These are phyloP conservation scores for Drosophila dives DNA, from an alignment of 2,888 invertebrate species.

Conservation along the genomic window DNA sequence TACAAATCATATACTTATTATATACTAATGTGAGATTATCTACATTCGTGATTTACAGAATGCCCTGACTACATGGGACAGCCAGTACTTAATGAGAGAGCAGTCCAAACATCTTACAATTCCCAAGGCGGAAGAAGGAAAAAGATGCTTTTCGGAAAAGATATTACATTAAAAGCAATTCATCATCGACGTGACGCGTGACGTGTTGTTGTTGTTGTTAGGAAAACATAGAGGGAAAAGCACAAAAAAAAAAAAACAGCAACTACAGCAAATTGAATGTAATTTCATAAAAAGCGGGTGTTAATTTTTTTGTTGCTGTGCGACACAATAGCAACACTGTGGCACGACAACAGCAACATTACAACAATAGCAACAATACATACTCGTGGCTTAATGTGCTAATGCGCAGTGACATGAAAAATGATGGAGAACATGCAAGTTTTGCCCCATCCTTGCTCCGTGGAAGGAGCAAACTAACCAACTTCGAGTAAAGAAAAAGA, in stretches of 20 bases:
- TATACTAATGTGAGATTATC: slow-evolving; percentile 20
- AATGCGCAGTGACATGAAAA: slow-evolving; percentile 78
- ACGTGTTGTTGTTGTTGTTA: slow-evolving; percentile 31
- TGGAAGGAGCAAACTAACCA: slow-evolving; percentile 52
- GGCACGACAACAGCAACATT: slow-evolving; percentile 24
- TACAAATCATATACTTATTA: slow-evolving; percentile 8
- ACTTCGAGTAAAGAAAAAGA: slow-evolving; percentile 54
- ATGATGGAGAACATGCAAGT: slow-evolving; percentile 76
- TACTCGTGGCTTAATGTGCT: slow-evolving; percentile 74
- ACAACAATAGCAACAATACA: slow-evolving; percentile 46
- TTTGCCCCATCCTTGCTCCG: slow-evolving; percentile 44
- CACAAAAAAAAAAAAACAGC: slow-evolving; percentile 42
- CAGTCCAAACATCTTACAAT: slow-evolving; percentile 12
- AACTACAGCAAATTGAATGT: slow-evolving; percentile 77
- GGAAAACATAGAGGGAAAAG: slow-evolving; percentile 35
- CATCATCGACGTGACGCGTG: slow-evolving; percentile 60
- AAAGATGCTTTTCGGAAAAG: slow-evolving; percentile 38
- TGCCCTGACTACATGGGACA: slow-evolving; percentile 8
- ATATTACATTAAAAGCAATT: slow-evolving; percentile 69
- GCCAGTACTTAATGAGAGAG: slow-evolving; percentile 23
- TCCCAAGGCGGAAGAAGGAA: slow-evolving; percentile 17
- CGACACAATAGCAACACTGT: slow-evolving; percentile 45
- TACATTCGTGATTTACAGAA: slow-evolving; percentile 36
- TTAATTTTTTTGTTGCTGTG: slow-evolving; percentile 77
- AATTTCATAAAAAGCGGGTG: slow-evolving; percentile 80